A percentile compares a stretch with the other conserved stretches of the same genome.
Evolutionary conservation across 2,113 vertebrate genomes (phyloP).

Genomic region (Morone saxatilis): DNA sequence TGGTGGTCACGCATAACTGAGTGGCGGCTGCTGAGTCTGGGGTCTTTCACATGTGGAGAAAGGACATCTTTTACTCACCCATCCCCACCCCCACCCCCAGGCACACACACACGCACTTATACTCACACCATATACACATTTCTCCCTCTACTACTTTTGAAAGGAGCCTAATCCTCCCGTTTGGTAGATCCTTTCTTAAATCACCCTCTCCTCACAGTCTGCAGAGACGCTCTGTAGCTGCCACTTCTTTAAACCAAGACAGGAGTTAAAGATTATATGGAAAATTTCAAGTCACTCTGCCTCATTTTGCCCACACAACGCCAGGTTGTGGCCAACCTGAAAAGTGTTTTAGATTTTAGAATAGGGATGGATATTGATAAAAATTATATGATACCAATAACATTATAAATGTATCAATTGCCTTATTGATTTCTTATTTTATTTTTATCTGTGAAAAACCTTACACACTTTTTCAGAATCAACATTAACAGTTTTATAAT

Average conservation of each 20-base stretch:
- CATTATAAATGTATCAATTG: no score
- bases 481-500: no score
- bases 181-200: constrained; percentile 43
- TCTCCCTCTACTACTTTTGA: constrained; percentile 25
- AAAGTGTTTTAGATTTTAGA: neutral
- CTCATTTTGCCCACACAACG: neutral
- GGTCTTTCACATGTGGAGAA: constrained; percentile 67
- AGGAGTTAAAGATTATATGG: constrained; percentile 28
- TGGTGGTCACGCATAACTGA: constrained; percentile 57
- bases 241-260: constrained; percentile 6
- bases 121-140: constrained; percentile 18
- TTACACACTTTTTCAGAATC: no score
- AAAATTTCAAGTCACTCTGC: constrained; percentile 27
- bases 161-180: constrained; percentile 33
- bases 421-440: no score
- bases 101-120: constrained; percentile 9
- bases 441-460: no score
- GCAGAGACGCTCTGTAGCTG: neutral
- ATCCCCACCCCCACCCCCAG: constrained; percentile 13
- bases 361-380: neutral
- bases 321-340: neutral
- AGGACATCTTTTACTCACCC: constrained; percentile 45
- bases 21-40: constrained; percentile 61
- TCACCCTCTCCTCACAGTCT: constrained; percentile 28
- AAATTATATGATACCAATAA: no score